Base-by-base conservation (phyloP, 92 coral and sea anemone genomes). In the Palythoa caribaeorum region DNA sequence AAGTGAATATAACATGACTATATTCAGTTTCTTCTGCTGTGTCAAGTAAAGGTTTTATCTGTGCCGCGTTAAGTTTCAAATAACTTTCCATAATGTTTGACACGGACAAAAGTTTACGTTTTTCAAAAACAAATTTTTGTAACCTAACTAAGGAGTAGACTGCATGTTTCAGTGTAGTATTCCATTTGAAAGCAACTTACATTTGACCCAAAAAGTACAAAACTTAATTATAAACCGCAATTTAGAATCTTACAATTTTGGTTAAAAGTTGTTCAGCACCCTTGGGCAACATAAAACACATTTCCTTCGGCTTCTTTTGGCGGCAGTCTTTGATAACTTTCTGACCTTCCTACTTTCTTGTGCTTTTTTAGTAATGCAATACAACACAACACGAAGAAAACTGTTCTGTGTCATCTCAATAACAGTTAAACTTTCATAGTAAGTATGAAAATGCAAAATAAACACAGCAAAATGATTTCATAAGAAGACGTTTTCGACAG, bases 261-360 rank as follows among this genome's bases (percentile, higher is more conserved):
- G 60, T 28, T 65, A 74, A 81, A 81, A 54, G 21, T 81, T 44
- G 76, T 44, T 63, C 15, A 21, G 47, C 71, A 7, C 76, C 86
- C 86, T 81, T 21, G 62, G 86, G 86, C 86, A 63, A 81, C 38
- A 79, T 38, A 62, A 21, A 9, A 81, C 48, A 55, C 36, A 44
- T 62, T 81, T 63, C 65, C 59, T 65, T 81, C 86, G 86, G 76
- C 71, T 38, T 81, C 86, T 81, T 77, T 81, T 81, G 86, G 62
- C 76, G 86, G 86, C 47, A 6, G 28, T 53, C 74, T 81, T 66
- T 81, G 75, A 65, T 16, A 52, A 81, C 17, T 40, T 65, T 51
- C 15, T 13, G 40, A 19, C 21, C 15, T 81, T 20, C 60, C 40
- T 37, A 13, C n/a, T 19, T 39, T 15, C 66, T 54, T 16, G 38